These are phyloP conservation scores for Nemurella pictetii DNA, from an alignment of 2,888 invertebrate species.

Conservation along the genomic window DNA sequence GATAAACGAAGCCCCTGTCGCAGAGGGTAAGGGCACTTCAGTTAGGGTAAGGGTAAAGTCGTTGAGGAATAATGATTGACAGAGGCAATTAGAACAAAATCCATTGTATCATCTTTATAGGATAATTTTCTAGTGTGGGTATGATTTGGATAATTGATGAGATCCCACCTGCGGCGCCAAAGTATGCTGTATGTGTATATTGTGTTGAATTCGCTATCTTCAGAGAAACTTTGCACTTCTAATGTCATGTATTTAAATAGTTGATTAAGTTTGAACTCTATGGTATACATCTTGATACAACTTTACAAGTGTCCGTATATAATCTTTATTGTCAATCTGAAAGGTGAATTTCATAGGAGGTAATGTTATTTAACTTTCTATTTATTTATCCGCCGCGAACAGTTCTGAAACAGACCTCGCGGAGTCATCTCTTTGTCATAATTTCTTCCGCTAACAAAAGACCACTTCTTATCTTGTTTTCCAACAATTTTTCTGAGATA, in stretches of 20 bases:
- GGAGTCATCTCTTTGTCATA: neutral
- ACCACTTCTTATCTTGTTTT: conserved; percentile 6
- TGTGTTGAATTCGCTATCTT: no score
- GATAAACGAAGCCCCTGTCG: neutral
- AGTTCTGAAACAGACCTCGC: neutral
- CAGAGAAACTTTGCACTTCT: neutral
- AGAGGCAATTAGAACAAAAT: neutral
- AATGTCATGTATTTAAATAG: no score
- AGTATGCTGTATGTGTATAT: no score
- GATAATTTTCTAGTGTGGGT: no score
- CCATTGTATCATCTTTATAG: neutral
- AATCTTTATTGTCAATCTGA: neutral
- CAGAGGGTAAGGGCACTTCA: neutral
- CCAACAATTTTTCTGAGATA: conserved; percentile 2
- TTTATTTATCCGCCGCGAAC: neutral
- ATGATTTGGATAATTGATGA: neutral
- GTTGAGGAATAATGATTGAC: neutral
- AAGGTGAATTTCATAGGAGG: neutral
- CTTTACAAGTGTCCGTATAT: neutral
- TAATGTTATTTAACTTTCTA: neutral
- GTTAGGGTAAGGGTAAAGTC: neutral
- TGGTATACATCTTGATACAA: neutral
- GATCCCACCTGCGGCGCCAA: neutral
- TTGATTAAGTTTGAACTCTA: neutral
- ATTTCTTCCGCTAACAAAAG: conserved; percentile 8